phyloP scores from a whole-genome alignment of 2,113 vertebrate species.

The Sigmodon hispidus region DNA sequence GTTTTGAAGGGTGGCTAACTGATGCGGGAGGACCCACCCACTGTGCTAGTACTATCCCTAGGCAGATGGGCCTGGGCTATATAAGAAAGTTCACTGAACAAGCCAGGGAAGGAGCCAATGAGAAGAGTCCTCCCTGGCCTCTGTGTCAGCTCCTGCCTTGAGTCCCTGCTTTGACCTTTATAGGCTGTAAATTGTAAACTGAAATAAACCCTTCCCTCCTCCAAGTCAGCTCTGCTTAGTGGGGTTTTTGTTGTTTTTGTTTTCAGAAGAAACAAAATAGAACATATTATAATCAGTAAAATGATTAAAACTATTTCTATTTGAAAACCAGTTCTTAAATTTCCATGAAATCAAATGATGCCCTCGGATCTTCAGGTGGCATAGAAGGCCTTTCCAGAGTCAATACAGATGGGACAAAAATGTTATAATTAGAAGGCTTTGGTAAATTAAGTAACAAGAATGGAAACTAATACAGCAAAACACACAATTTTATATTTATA shows the following conservation, averaged over 20 bases:
- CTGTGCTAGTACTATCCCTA: background rate
- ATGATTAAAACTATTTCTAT: constrained; percentile 4
- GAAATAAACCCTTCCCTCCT: background rate
- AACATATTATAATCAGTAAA: constrained; percentile 1
- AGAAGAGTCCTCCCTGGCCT: background rate
- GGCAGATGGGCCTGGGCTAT: background rate
- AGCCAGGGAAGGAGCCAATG: background rate
- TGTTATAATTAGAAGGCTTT: background rate
- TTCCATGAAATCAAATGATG: background rate
- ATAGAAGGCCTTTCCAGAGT: background rate
- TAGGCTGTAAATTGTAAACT: background rate
- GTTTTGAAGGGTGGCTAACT: background rate
- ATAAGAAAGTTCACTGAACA: background rate
- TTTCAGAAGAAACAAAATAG: background rate
- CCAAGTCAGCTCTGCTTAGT: too few relatives aligned
- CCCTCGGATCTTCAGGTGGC: background rate
- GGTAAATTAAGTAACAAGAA: background rate
- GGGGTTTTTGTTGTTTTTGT: background rate
- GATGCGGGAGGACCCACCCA: background rate
- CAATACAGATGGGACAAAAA: background rate
- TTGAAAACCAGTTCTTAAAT: background rate
- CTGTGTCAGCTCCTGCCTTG: background rate
- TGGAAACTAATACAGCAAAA: constrained; percentile 30
- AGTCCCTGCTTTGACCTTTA: background rate
- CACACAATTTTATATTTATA: constrained; percentile 18